Conservation (phyloP, 2,797 vertebrate genomes). For the Fratercula arctica region DNA sequence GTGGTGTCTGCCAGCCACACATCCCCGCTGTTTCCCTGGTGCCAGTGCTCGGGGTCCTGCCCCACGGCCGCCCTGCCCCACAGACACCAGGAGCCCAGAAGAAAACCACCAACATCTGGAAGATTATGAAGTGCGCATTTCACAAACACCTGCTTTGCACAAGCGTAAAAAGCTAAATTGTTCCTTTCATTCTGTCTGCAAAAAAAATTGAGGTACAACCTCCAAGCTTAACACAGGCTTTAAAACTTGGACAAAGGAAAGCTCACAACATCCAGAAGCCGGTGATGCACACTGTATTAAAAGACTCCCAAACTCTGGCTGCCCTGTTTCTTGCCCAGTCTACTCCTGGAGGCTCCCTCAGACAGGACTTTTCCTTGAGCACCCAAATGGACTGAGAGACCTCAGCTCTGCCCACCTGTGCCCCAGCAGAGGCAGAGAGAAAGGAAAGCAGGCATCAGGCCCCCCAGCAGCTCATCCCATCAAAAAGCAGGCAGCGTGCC, state of each 20-base stretch:
- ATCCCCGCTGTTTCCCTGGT: background rate
- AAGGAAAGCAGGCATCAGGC: background rate
- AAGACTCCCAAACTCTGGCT: background rate
- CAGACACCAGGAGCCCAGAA: rapidly evolving
- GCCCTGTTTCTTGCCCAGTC: background rate
- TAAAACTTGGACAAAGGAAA: background rate
- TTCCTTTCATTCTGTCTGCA: background rate
- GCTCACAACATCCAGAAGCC: background rate
- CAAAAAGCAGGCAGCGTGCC: background rate
- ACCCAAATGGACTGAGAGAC: background rate
- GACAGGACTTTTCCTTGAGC: background rate
- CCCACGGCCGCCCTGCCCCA: background rate
- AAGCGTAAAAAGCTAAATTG: rapidly evolving
- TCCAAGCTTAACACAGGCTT: background rate
- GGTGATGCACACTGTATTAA: rapidly evolving
- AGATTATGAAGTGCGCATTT: rapidly evolving
- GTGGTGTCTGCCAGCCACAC: background rate
- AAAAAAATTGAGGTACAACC: background rate
- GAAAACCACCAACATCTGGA: background rate
- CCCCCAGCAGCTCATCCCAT: background rate
- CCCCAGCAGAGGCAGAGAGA: background rate
- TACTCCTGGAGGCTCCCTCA: background rate
- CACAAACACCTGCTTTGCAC: background rate
- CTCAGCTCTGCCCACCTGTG: rapidly evolving
- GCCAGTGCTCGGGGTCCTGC: background rate